Evolutionary conservation across 2,113 vertebrate genomes (phyloP).

Genomic region (Microcebus ravelobensis): DNA sequence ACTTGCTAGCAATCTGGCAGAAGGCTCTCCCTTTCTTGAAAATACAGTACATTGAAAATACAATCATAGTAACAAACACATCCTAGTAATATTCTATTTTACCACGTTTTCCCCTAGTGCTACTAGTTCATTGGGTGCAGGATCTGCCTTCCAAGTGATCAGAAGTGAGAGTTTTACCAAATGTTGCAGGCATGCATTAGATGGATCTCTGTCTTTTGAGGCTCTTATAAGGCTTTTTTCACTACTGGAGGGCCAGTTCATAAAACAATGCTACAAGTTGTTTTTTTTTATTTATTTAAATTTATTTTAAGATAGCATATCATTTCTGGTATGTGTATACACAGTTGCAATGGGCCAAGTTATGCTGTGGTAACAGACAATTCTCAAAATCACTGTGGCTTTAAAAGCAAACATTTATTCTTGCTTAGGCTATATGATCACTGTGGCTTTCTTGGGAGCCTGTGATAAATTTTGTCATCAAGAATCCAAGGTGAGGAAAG

Average conservation of each 20-base stretch:
- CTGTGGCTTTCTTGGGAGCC: neutral
- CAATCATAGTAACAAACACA: neutral
- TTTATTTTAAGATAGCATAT: neutral
- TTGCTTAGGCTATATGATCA: neutral
- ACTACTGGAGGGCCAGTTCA: neutral
- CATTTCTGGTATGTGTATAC: neutral
- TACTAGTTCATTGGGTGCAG: neutral
- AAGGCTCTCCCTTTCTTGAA: neutral
- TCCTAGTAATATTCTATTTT: neutral
- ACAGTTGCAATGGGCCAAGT: neutral
- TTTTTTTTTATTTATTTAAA: neutral
- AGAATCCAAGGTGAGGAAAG: neutral
- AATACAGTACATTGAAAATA: neutral
- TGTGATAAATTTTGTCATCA: neutral
- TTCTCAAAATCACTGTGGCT: neutral
- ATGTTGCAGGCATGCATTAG: neutral
- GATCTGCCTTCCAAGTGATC: neutral
- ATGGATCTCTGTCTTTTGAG: neutral
- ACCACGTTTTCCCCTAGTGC: neutral
- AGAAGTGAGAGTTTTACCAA: neutral
- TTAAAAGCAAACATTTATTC: neutral
- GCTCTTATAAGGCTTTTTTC: neutral
- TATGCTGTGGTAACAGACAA: neutral
- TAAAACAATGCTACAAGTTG: neutral
- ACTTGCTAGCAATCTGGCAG: neutral